Evolutionary conservation across 2,113 vertebrate genomes (phyloP), one percentile per base, ranked within the genome.

Genomic region (Scortum barcoo): DNA sequence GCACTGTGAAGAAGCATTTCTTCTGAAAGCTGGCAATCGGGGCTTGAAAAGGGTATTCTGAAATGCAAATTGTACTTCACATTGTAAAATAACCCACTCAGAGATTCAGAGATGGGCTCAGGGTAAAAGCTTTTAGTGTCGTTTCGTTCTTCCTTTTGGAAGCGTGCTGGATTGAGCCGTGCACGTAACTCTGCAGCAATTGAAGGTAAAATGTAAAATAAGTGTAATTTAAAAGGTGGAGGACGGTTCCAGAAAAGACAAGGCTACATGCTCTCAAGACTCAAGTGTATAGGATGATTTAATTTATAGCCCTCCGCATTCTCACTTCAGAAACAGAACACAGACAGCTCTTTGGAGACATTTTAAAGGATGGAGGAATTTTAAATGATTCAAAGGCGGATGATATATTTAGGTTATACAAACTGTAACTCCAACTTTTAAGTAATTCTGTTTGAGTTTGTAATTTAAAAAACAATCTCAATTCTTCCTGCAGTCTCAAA

Each of bases 41-140:
- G 33, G 28, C n/a, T 3, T 79, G 20, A 76, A 66, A 78, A 50
- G 48, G 30, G 30, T 20, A 56, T 42, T 78, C 44, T 71, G 36
- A 86, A 79, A 73, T 86, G 44, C 62, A 76, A 78, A 86, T 70
- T 42, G 4, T 9, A 7, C 46, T 67, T 70, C 28, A 54, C 28
- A 53, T 28, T 67, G 48, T 50, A 30, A 11, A 20, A 12, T 24
- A 14, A 20, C 61, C 62, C 62, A 44, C 42, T 62, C 5, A 33
- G 4, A n/a, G 48, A 65, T 53, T 74, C 40, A 62, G 11, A 26
- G 2, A 9, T 6, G 5, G n/a, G 28, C 60, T 10, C 16, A 28
- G 42, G 11, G 28, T 36, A 20, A 78, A 71, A 67, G 26, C 69
- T 22, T 36, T 68, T 36, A 5, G 22, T 14, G 36, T 42, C 5